Evolutionary conservation across 2,888 invertebrate species (phyloP).

Genomic region (Linhomoeus sp.): DNA sequence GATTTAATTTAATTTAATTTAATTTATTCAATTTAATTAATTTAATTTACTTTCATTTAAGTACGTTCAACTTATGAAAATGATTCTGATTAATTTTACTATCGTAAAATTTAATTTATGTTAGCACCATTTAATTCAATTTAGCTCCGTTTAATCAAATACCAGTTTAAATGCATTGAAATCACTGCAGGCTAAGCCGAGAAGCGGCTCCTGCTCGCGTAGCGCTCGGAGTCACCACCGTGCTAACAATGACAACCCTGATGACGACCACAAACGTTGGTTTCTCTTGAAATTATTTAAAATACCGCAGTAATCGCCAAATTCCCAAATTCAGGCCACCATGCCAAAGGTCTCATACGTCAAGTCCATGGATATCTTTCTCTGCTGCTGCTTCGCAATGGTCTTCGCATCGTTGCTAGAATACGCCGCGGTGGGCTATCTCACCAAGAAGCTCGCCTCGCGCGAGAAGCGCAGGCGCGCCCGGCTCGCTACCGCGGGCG

Average conservation of each 20-base stretch:
- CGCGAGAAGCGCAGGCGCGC: constrained; percentile 40
- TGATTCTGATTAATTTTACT: too few species aligned
- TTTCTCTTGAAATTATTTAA: too few species aligned
- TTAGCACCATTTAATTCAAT: too few species aligned
- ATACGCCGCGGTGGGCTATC: constrained; percentile 91
- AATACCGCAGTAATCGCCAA: too few species aligned
- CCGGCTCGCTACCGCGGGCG: too few species aligned
- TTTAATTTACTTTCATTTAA: too few species aligned
- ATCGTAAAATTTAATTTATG: too few species aligned
- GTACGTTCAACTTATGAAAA: too few species aligned
- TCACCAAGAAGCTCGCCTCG: constrained; percentile 85
- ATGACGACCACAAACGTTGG: constrained; percentile 43
- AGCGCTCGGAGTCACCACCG: constrained; percentile 17
- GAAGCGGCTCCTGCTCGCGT: constrained; percentile 19
- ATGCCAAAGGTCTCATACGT: constrained; percentile 95
- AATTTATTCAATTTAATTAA: too few species aligned
- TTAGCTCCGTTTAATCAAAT: too few species aligned
- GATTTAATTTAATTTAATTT: too few species aligned
- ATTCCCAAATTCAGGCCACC: constrained; percentile 1
- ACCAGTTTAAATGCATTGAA: too few species aligned
- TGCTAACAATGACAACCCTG: constrained; percentile 45
- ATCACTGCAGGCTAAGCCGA: constrained; percentile 13
- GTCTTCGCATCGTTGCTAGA: constrained; percentile 91
- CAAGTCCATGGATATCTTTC: constrained; percentile 77
- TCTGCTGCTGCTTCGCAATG: constrained; percentile 96